A percentile compares a stretch with the other conserved stretches of the same genome.
Conservation (phyloP, 2,888 invertebrate genomes). For the Nesidiocoris tenuis region DNA sequence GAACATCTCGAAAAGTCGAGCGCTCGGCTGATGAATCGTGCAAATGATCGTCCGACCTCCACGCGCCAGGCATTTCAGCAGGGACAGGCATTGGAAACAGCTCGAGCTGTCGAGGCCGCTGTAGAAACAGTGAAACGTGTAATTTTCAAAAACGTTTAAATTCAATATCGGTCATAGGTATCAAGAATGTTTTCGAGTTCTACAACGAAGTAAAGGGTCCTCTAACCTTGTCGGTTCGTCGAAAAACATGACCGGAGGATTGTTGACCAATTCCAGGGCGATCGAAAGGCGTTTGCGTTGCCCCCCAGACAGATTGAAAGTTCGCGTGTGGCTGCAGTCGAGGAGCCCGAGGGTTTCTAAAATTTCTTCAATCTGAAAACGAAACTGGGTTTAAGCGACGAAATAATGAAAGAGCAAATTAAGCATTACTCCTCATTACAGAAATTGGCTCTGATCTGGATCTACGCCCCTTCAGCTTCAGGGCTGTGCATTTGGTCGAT, state of each 20-base stretch:
- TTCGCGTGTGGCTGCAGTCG: conserved; percentile 65
- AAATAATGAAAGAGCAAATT: too few species aligned
- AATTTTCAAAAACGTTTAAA: neutral
- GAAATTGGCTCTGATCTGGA: too few species aligned
- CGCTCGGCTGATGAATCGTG: conserved; percentile 95
- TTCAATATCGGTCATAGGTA: neutral
- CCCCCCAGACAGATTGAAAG: conserved; percentile 71
- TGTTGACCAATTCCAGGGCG: conserved; percentile 76
- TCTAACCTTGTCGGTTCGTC: conserved; percentile 82
- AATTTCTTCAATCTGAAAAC: conserved; percentile 68
- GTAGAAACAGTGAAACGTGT: neutral
- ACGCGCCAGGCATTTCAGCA: conserved; percentile 83
- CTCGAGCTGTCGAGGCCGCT: conserved; percentile 91
- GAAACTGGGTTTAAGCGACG: too few species aligned
- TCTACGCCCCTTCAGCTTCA: too few species aligned
- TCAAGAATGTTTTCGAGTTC: too few species aligned
- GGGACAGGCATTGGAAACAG: conserved; percentile 86
- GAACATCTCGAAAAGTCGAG: conserved; percentile 93
- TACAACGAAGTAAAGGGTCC: too few species aligned
- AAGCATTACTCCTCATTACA: too few species aligned
- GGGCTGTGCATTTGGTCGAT: too few species aligned
- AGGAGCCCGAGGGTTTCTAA: conserved; percentile 69
- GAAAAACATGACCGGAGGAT: conserved; percentile 77
- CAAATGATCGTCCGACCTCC: conserved; percentile 89
- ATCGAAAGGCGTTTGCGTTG: conserved; percentile 74